Evolutionary conservation across 2,113 vertebrate species (phyloP), one percentile per base, ranked within the genome.

Genomic region (Ailurus styani): DNA sequence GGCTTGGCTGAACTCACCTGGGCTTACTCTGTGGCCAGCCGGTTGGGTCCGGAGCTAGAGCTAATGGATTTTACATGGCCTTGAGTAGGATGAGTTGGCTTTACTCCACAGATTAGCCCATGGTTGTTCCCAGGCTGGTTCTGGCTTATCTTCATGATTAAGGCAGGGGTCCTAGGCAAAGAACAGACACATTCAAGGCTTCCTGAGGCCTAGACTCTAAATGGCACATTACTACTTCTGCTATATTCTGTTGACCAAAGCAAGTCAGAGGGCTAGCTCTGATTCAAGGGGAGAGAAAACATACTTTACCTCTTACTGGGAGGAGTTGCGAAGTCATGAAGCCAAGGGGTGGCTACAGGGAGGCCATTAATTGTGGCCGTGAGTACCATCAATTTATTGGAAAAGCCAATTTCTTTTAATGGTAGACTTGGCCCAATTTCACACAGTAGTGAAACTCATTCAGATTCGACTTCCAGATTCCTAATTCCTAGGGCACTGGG

Each of bases 401-500:
- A 87, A 20, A 27, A 37, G 82, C 13, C 90, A 90, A 55, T n/a
- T 87, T 62, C 79, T 66, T 91, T 92, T 84, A 50, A 45, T 52
- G 40, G 89, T 14, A 81, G 73, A 84, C 37, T 89, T 84, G 9
- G 66, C 87, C 37, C 27, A 6, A 57, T 64, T 95, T 93, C 72
- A 94, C 78, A 57, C 34, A 29, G 66, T 92, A 55, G 47, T 64
- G 50, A 85, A 87, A 77, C 68, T 87, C 55, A n/a, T 47, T 66
- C 64, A 52, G 18, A 31, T 86, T 96, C 17, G 21, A 73, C 50
- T 82, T 93, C 73, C 89, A 91, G 92, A 95, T 95, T 87, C 70
- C 55, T 72, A 77, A 96, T 86, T 95, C 86, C 89, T 78, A 57
- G 78, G 62, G 77, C 85, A 55, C 37, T 66, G 62, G 62, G 77